phyloP scores from a whole-genome alignment of 2,888 invertebrate genomes.

The Agrilus mali region DNA sequence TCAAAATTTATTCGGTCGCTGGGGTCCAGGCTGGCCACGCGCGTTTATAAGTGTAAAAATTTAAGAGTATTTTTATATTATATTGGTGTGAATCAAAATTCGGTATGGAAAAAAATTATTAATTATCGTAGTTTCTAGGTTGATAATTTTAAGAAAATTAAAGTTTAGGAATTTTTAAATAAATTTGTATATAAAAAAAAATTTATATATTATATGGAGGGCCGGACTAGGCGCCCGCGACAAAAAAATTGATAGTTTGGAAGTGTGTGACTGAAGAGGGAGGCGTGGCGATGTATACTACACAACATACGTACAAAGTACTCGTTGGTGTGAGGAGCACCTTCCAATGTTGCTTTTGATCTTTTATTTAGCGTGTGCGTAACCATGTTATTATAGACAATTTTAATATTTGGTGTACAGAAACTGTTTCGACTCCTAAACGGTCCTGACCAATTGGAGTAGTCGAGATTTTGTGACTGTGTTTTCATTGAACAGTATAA shows the following conservation, averaged over 20 bases:
- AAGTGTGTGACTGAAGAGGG: conserved; percentile 25
- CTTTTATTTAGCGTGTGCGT: conserved; percentile 36
- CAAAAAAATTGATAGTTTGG: conserved; percentile 9
- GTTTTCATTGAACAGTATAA: conserved; percentile 59
- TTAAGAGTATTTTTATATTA: conserved; percentile 40
- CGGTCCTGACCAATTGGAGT: conserved; percentile 16
- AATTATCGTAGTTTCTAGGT: conserved; percentile 38
- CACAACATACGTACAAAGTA: conserved; percentile 38
- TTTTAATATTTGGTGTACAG: conserved; percentile 41
- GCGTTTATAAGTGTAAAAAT: conserved; percentile 38
- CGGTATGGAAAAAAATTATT: conserved; percentile 36
- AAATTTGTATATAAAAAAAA: conserved; percentile 55
- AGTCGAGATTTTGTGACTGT: conserved; percentile 38
- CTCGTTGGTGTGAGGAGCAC: conserved; percentile 34
- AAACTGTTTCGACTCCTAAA: conserved; percentile 33
- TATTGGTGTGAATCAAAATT: conserved; percentile 41
- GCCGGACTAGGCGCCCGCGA: conserved; percentile 32
- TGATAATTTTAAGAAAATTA: conserved; percentile 44
- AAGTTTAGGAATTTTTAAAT: conserved; percentile 56
- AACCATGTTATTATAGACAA: conserved; percentile 40
- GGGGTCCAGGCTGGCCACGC: conserved; percentile 18
- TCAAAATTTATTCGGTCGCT: conserved; percentile 34
- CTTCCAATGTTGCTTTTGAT: conserved; percentile 31
- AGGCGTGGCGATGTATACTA: conserved; percentile 35
- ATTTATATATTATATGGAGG: conserved; percentile 48